A percentile compares a stretch with the other conserved stretches of the same genome.
Conservation (phyloP, 2,113 vertebrate genomes). For the Erinaceus europaeus region DNA sequence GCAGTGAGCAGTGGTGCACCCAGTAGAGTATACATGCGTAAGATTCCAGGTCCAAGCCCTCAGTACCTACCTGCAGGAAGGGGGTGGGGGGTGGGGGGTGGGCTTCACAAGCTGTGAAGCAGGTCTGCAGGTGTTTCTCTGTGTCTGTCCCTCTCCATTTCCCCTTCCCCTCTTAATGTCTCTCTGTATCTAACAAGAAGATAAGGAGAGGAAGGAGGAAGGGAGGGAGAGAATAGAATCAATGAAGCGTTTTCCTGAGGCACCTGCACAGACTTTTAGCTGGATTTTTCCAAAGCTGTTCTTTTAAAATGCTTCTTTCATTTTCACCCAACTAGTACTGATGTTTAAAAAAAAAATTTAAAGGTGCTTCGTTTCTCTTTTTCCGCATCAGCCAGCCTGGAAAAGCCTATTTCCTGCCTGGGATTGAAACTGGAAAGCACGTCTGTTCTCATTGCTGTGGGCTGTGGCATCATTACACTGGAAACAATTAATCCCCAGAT, state of each 20-base stretch:
- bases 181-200: too few species aligned
- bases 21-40: too few species aligned
- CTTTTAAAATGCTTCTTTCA: slow-evolving; percentile 35
- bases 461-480: slow-evolving; percentile 60
- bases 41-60: too few species aligned
- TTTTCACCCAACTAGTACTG: neutral
- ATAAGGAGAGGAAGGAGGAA: too few species aligned
- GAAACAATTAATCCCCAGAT: slow-evolving; percentile 81
- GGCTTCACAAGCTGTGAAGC: too few species aligned
- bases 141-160: too few species aligned
- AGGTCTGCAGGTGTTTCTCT: too few species aligned
- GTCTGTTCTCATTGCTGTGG: slow-evolving; percentile 79
- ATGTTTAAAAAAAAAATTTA: neutral
- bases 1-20: too few species aligned
- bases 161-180: too few species aligned
- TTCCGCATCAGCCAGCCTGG: neutral
- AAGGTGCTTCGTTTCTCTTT: neutral
- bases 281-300: slow-evolving; percentile 30
- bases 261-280: neutral
- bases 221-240: too few species aligned
- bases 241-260: slow-evolving; percentile 29
- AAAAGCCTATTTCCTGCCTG: slow-evolving; percentile 48
- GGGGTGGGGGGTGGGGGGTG: too few species aligned
- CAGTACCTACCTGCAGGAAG: too few species aligned
- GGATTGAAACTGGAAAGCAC: slow-evolving; percentile 71